A percentile compares a stretch with the other conserved stretches of the same genome.
phyloP scores from a whole-genome alignment of 1,140 invertebrate species.

The Phymorhynchus buccinoides region DNA sequence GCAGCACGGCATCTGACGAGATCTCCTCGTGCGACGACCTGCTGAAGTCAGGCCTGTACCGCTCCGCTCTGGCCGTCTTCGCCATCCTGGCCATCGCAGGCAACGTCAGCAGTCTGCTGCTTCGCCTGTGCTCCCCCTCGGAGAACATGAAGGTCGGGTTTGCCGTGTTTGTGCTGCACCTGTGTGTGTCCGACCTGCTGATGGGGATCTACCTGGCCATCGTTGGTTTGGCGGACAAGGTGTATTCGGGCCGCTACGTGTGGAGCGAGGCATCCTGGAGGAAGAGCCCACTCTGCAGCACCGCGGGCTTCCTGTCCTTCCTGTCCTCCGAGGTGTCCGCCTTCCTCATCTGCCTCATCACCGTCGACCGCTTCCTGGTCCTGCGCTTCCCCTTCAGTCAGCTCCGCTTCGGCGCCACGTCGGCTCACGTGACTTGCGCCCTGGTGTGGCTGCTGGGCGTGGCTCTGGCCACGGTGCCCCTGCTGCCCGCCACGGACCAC shows the following conservation, averaged over 20 bases:
- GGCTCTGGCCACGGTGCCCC: constrained; percentile 37
- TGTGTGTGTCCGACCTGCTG: constrained; percentile 57
- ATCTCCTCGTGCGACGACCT: constrained; percentile 54
- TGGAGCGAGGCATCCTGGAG: constrained; percentile 53
- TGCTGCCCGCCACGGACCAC: constrained; percentile 23
- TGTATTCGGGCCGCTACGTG: constrained; percentile 57
- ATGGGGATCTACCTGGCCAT: constrained; percentile 66
- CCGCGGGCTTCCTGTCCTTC: constrained; percentile 58
- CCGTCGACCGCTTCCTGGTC: constrained; percentile 53
- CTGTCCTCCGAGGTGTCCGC: constrained; percentile 59
- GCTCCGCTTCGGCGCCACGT: constrained; percentile 34
- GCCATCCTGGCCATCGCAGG: constrained; percentile 46
- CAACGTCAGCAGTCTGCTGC: constrained; percentile 46
- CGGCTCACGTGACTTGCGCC: neutral
- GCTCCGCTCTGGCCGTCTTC: constrained; percentile 45
- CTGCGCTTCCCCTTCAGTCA: constrained; percentile 62
- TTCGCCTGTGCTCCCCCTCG: constrained; percentile 29
- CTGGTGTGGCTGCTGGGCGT: constrained; percentile 36
- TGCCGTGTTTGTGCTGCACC: constrained; percentile 50
- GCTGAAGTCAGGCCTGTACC: constrained; percentile 39
- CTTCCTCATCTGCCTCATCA: constrained; percentile 51
- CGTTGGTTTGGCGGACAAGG: constrained; percentile 57
- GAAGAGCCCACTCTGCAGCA: constrained; percentile 48
- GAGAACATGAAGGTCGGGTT: constrained; percentile 42
- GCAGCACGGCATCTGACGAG: constrained; percentile 40